Evolutionary conservation across 2,113 vertebrate species (phyloP), one percentile per base, ranked within the genome.

Genomic region (Podarcis muralis): DNA sequence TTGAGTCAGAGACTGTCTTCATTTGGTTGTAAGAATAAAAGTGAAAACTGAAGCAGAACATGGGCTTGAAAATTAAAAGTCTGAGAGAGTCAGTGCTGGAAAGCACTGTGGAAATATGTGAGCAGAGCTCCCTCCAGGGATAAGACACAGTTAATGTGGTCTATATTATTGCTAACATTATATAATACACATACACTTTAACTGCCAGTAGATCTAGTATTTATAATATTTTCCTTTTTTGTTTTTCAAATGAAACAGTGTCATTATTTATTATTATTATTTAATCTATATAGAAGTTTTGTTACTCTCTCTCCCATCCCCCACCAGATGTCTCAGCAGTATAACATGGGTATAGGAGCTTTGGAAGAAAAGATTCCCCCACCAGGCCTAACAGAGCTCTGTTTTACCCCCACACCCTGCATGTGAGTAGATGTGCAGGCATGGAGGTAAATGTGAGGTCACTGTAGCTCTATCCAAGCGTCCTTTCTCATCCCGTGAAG

Each of bases 71-170:
- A 86, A 78, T 20, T 93, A 27, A 37, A 79, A 88, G 78, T 27
- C 71, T 40, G 7, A 25, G 1, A 1, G 62, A 59, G 13, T 62
- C 57, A 59, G 35, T 78, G 43, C 74, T 71, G 81, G 79, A 22
- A 81, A 81, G 32, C 4, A 30, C 22, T 35, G 8, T 0, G 2
- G 37, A 94, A 89, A 83, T 81, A 84, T 0, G 89, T 90, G 92
- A 66, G 1, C 35, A 3, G 85, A 86, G 90, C 93, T 93, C 95
- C 94, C 93, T 88, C 93, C 92, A 95, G 92, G 88, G 95, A 89
- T 92, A 78, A 91, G 83, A 90, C 1, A 48, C 35, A 77, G 88
- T 86, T 68, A n/a, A 22, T 35, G 35, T 40, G 13, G 0, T 0
- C 82, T 40, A 30, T 87, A 71, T 80, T 72, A 30, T 59, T 81